A percentile compares a stretch with the other conserved stretches of the same genome.
These are phyloP conservation scores for Enteromius unitaeniatus DNA, from an alignment of 2,797 vertebrate genomes.

Conservation along the genomic window DNA sequence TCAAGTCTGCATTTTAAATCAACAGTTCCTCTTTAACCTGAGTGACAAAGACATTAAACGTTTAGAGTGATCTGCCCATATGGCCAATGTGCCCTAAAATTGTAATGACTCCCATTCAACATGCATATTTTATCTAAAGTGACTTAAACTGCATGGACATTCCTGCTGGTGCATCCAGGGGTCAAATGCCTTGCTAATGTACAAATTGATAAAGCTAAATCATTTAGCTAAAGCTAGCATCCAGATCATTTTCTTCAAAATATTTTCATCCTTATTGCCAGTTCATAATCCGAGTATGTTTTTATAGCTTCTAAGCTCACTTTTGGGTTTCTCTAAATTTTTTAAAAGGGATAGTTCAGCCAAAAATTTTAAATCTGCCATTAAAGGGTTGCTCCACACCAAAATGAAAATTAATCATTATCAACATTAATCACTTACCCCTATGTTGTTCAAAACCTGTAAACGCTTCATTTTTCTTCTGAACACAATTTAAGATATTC, in stretches of 20 bases:
- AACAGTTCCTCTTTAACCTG: constrained; percentile 15
- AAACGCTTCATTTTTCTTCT: not conserved
- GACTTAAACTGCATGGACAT: not conserved
- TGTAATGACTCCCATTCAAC: not conserved
- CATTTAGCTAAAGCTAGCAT: constrained; percentile 24
- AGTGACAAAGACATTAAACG: not conserved
- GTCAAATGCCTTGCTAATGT: constrained; percentile 12
- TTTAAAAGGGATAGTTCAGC: not conserved
- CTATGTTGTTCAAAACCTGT: too few relatives aligned
- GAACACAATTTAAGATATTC: not conserved
- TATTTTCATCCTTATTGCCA: not conserved
- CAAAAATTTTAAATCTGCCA: not conserved
- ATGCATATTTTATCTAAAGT: constrained; percentile 7
- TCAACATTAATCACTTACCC: not conserved
- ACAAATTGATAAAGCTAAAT: constrained; percentile 11
- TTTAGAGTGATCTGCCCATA: not conserved
- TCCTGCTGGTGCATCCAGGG: not conserved
- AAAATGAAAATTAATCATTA: not conserved
- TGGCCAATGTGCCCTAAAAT: constrained; percentile 13
- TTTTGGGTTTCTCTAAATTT: not conserved
- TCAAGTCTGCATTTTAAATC: constrained; percentile 24
- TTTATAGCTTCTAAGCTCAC: constrained; percentile 9
- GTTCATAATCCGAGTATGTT: constrained; percentile 12
- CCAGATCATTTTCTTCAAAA: not conserved
- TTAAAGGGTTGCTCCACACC: not conserved